These are phyloP conservation scores for Haemorhous mexicanus DNA, from an alignment of 2,113 vertebrate genomes.

Conservation along the genomic window DNA sequence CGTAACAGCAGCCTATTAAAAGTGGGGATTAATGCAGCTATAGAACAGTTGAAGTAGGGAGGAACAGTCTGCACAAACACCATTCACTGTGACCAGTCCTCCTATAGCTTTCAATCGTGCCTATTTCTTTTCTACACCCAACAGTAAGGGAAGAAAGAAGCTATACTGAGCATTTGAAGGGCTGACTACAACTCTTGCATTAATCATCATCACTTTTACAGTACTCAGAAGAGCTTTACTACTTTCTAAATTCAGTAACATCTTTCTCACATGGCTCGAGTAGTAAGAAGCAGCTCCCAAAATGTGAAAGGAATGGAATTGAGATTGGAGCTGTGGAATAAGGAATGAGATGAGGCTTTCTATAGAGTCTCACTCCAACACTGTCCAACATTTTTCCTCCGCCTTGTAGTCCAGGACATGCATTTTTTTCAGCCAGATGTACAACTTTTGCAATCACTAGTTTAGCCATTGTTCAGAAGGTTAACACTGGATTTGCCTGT, in stretches of 20 bases:
- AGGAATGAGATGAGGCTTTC: not conserved
- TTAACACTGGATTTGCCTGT: not conserved
- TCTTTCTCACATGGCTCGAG: not conserved
- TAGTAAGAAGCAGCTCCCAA: constrained; percentile 32
- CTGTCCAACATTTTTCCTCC: not conserved
- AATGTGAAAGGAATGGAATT: not conserved
- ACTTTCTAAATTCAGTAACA: constrained; percentile 39
- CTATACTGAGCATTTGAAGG: not conserved
- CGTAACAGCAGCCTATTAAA: not conserved
- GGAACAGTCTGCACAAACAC: not conserved
- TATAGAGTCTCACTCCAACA: not conserved
- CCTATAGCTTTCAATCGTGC: not conserved
- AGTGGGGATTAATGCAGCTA: not conserved
- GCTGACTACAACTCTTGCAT: constrained; percentile 25
- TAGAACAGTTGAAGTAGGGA: not conserved
- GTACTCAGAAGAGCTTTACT: constrained; percentile 37
- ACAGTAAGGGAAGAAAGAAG: not conserved
- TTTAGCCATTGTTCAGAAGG: not conserved
- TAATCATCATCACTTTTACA: constrained; percentile 44
- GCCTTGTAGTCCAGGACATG: not conserved
- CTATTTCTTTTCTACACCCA: not conserved
- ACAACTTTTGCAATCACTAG: not conserved
- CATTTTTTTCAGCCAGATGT: not conserved
- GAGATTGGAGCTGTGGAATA: not conserved
- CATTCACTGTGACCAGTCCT: not conserved